These are phyloP conservation scores for Lagopus muta DNA, from an alignment of 2,113 vertebrate genomes.

Conservation along the genomic window DNA sequence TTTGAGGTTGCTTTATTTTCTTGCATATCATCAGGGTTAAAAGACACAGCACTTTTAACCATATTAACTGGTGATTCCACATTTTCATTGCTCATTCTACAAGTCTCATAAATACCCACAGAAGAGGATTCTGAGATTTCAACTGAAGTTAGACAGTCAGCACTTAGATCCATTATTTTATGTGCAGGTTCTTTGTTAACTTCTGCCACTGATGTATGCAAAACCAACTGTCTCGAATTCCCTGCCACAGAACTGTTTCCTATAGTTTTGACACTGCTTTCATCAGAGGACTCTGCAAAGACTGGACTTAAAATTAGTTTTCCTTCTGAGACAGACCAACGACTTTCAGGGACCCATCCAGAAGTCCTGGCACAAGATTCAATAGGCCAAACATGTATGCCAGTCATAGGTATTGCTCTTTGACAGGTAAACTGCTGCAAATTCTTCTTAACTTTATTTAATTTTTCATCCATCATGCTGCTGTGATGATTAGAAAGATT, in stretches of 20 bases:
- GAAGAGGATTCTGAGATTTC: slow-evolving; percentile 10
- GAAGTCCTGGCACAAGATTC: slow-evolving; percentile 81
- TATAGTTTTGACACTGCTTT: slow-evolving; percentile 9
- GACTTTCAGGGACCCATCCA: slow-evolving; percentile 54
- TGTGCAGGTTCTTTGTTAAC: background rate
- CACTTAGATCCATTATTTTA: slow-evolving; percentile 17
- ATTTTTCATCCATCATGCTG: background rate
- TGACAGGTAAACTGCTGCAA: slow-evolving; percentile 55
- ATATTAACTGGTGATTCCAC: background rate
- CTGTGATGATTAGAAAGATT: background rate
- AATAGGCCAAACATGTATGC: slow-evolving; percentile 76
- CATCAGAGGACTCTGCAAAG: background rate
- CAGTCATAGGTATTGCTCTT: slow-evolving; percentile 76
- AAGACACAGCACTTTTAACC: background rate
- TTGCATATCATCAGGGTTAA: background rate
- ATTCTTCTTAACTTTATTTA: slow-evolving; percentile 17
- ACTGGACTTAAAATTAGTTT: background rate
- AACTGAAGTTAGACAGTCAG: slow-evolving; percentile 17
- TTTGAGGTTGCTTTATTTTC: slow-evolving; percentile 35
- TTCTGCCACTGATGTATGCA: background rate
- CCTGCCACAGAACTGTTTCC: background rate
- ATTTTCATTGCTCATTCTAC: slow-evolving; percentile 10
- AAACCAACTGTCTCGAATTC: background rate
- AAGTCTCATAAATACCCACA: background rate
- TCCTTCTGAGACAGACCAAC: background rate